These are phyloP conservation scores for Tychaedon coryphoeus DNA, from an alignment of 2,113 vertebrate genomes.

Conservation along the genomic window DNA sequence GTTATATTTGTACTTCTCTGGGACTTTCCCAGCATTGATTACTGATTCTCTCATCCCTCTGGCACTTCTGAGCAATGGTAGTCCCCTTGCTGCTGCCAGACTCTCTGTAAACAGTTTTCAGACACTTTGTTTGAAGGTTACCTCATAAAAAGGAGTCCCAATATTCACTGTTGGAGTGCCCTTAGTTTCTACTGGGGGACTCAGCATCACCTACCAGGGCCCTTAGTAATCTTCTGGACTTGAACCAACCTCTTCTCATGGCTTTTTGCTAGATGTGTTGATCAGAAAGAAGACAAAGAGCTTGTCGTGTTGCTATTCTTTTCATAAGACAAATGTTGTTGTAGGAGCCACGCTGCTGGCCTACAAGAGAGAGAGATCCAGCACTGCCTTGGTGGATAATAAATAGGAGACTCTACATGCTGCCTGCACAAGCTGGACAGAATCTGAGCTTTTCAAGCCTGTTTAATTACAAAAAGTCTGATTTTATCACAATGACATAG, in stretches of 20 bases:
- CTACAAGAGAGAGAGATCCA: not conserved
- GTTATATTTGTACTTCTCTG: conserved; percentile 9
- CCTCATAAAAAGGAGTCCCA: conserved; percentile 4
- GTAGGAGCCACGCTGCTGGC: not conserved
- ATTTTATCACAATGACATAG: conserved; percentile 12
- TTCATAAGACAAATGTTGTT: not conserved
- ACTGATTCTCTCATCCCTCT: conserved; percentile 5
- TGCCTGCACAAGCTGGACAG: not conserved
- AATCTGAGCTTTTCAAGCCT: not conserved
- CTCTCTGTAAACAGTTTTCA: conserved; percentile 49
- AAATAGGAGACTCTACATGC: not conserved
- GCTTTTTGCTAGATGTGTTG: not conserved
- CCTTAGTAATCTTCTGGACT: not conserved
- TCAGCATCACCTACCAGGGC: not conserved
- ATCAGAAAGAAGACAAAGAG: not conserved
- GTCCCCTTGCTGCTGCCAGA: conserved; percentile 42
- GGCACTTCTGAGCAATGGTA: conserved; percentile 9
- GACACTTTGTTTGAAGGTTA: conserved; percentile 43
- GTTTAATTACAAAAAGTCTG: not conserved
- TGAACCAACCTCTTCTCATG: not conserved
- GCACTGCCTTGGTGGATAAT: not conserved
- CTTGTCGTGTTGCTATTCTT: not conserved
- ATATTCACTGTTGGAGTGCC: not conserved
- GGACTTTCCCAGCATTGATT: conserved; percentile 56
- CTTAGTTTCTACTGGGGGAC: not conserved